A percentile compares a stretch with the other conserved stretches of the same genome.
Conservation (phyloP, 2,888 invertebrate genomes). For the Dione vanillae region DNA sequence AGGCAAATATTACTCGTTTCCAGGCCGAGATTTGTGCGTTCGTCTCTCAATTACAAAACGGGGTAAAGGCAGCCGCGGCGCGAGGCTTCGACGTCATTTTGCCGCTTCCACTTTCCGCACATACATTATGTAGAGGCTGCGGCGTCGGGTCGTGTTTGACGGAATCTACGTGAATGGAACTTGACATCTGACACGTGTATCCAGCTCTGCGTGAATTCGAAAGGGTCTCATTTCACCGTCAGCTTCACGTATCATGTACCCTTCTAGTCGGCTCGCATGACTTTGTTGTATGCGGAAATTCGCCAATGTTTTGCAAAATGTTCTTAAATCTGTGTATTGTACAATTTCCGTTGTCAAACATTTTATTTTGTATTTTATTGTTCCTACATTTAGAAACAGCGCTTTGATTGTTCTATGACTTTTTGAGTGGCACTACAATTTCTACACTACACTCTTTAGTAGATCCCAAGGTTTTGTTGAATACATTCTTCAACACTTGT, state of each 20-base stretch:
- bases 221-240: constrained; percentile 58
- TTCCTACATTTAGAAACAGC: background rate
- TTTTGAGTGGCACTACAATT: background rate
- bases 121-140: constrained; percentile 71
- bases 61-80: constrained; percentile 66
- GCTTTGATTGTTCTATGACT: background rate
- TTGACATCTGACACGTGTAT: constrained; percentile 75
- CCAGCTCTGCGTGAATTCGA: constrained; percentile 60
- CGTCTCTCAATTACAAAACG: constrained; percentile 70
- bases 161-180: constrained; percentile 75
- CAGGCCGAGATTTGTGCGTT: constrained; percentile 81
- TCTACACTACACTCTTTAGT: background rate
- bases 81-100: constrained; percentile 59
- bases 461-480: background rate
- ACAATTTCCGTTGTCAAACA: background rate
- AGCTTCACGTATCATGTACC: constrained; percentile 33
- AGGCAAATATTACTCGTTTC: constrained; percentile 81
- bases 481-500: background rate
- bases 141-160: constrained; percentile 66
- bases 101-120: constrained; percentile 56
- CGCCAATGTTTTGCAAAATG: background rate
- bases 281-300: background rate
- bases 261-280: constrained; percentile 33
- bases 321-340: background rate
- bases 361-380: background rate